Evolutionary conservation across 92 coral and sea anemone species (phyloP).

Genomic region (Anthopleura xanthogrammica): DNA sequence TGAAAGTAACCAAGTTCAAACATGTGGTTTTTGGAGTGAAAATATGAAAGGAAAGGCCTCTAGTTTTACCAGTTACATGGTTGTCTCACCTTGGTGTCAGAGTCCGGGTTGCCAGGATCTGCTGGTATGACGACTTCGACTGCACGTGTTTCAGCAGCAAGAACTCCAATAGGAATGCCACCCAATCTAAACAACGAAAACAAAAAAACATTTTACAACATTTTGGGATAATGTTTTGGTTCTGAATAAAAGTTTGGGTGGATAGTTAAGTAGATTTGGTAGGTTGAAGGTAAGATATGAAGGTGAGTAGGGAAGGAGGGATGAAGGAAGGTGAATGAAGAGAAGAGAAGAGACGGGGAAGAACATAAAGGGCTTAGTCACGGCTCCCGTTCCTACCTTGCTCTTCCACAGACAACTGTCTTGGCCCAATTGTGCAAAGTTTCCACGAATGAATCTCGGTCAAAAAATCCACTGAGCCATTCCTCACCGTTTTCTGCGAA

Average conservation of each 20-base stretch:
- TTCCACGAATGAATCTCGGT: conserved; percentile 83
- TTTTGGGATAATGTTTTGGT: too few species aligned
- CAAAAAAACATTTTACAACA: background rate
- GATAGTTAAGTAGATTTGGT: background rate
- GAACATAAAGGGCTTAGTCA: too few species aligned
- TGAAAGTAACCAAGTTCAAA: too few species aligned
- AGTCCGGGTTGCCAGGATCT: conserved; percentile 95
- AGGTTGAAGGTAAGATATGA: background rate
- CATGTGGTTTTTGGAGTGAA: too few species aligned
- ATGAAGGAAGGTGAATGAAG: background rate
- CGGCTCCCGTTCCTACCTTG: conserved; percentile 52
- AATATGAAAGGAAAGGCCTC: too few species aligned
- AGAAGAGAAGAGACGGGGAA: background rate
- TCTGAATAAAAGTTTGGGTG: background rate
- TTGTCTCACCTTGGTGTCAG: conserved; percentile 76
- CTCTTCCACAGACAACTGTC: conserved; percentile 92
- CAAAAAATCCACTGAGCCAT: conserved; percentile 96
- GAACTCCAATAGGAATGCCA: conserved; percentile 97
- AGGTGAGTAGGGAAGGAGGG: background rate
- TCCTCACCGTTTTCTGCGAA: conserved; percentile 45
- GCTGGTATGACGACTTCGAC: conserved; percentile 97
- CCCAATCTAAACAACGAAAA: conserved; percentile 60
- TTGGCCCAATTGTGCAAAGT: conserved; percentile 88
- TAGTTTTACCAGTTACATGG: too few species aligned
- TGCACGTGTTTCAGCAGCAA: conserved; percentile 94